Conservation (phyloP, 2,113 vertebrate genomes). For the Brachyhypopomus occidentalis region DNA sequence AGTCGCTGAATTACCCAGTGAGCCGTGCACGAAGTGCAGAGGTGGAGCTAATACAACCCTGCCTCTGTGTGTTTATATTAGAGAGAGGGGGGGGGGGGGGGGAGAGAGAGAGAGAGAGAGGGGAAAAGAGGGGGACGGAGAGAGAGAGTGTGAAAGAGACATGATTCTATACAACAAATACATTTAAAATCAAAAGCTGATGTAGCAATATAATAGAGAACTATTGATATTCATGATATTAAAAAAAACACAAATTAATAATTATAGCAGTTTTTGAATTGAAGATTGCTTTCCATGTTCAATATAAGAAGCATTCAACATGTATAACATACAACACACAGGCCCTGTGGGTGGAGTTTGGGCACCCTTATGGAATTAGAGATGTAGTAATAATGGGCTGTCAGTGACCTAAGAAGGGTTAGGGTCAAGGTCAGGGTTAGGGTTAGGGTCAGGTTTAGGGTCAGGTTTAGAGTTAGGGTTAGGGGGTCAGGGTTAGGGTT, state of each 20-base stretch:
- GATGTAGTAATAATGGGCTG: too few species aligned
- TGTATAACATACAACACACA: background rate
- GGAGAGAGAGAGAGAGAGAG: conserved; percentile 7
- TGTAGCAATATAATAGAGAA: background rate
- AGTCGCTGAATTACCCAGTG: conserved; percentile 45
- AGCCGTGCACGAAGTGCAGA: conserved; percentile 11
- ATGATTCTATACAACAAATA: background rate
- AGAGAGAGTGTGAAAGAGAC: background rate
- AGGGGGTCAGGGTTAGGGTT: too few species aligned
- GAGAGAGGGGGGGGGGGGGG: conserved; percentile 7
- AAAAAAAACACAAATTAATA: background rate
- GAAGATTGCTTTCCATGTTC: background rate
- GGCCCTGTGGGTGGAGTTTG: too few species aligned
- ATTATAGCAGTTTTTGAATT: background rate
- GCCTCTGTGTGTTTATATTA: conserved; percentile 44
- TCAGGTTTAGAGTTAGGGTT: too few species aligned
- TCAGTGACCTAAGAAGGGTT: too few species aligned
- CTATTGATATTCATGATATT: background rate
- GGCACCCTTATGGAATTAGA: too few species aligned
- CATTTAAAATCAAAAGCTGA: background rate
- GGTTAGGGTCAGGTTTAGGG: too few species aligned
- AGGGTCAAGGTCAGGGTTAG: too few species aligned
- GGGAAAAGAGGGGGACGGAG: background rate
- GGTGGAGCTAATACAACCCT: conserved; percentile 34
- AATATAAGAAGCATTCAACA: background rate